Base-by-base conservation (phyloP, 2,797 vertebrate species). In the Mus spretus region DNA sequence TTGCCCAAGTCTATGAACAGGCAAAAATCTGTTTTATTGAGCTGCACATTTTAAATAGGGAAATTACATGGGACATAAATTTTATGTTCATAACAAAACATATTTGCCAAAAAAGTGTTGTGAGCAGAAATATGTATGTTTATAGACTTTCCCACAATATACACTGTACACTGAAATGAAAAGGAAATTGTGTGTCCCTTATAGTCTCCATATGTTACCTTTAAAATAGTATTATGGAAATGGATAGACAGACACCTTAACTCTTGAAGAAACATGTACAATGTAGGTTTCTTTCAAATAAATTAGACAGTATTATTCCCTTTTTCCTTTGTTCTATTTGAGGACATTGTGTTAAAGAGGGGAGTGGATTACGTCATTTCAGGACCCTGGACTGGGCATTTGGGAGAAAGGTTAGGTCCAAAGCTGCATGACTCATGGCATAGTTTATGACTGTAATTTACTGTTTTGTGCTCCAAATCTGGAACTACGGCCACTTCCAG, bases 361-460 rank as follows among this genome's bases (percentile, higher is more conserved):
- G 19, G 31, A 77, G 59, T n/a, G 80, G 65, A 93, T 91, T 83
- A 91, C 83, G 89, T 91, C 75, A 93, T 79, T 79, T 93, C 83
- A 84, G n/a, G 59, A 13, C 24, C 57, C 28, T 2, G 22, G 24
- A 75, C 12, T 22, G 19, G 12, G 88, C 75, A 10, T 26, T 57
- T 15, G 37, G 59, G 59, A 79, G 15, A 44, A 89, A 40, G 59
- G 81, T 97, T 93, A 97, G 94, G 83, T 97, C 92, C 94, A 67
- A 85, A 74, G 6, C 78, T 94, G 24, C 37, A 88, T 55, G 70
- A 91, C 59, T 95, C 93, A 95, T 91, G 94, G 78, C 91, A 94
- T 61, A 90, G 89, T 83, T 96, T 96, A 97, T 63, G 86, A 84
- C 40, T 19, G 2, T 97, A 97, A 95, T 80, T 98, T 89, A 96